A percentile compares a stretch with the other conserved stretches of the same genome.
Conservation (phyloP, 2,888 invertebrate genomes). For the Lepidocyrtoides sp. region DNA sequence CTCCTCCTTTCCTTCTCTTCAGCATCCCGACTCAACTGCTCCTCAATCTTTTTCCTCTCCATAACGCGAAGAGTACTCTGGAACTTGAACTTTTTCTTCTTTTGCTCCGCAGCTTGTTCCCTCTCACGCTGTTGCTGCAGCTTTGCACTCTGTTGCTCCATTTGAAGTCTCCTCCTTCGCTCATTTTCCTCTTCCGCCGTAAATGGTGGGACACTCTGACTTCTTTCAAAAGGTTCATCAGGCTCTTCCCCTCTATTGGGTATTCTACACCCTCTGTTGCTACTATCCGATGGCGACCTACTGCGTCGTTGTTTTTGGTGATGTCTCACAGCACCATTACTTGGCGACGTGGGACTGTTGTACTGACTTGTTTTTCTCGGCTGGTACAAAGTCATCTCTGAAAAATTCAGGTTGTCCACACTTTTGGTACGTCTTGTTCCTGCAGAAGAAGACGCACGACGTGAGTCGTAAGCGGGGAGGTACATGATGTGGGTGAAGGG, state of each 20-base stretch:
- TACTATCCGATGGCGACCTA: constrained; percentile 65
- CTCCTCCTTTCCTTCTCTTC: constrained; percentile 88
- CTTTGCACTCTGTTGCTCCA: constrained; percentile 65
- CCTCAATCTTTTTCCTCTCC: constrained; percentile 91
- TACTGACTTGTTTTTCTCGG: constrained; percentile 72
- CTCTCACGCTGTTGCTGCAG: constrained; percentile 63
- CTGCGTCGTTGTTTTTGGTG: constrained; percentile 30
- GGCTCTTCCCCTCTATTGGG: constrained; percentile 38
- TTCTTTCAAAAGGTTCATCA: constrained; percentile 78
- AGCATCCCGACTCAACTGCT: constrained; percentile 92
- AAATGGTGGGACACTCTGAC: constrained; percentile 82
- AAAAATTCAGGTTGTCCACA: constrained; percentile 83
- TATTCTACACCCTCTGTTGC: constrained; percentile 55
- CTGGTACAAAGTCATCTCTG: constrained; percentile 73
- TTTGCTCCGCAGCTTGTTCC: constrained; percentile 55
- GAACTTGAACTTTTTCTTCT: constrained; percentile 91
- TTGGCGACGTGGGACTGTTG: constrained; percentile 66
- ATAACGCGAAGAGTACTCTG: constrained; percentile 95
- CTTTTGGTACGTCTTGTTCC: constrained; percentile 82
- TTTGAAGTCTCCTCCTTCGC: constrained; percentile 68
- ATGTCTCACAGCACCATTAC: background rate
- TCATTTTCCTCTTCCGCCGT: constrained; percentile 80
- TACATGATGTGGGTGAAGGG: constrained; percentile 92
- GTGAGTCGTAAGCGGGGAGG: constrained; percentile 88
- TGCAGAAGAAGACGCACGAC: constrained; percentile 78